Evolutionary conservation across 2,888 invertebrate genomes (phyloP), one percentile per base, ranked within the genome.

Genomic region (Oscheius sp.): DNA sequence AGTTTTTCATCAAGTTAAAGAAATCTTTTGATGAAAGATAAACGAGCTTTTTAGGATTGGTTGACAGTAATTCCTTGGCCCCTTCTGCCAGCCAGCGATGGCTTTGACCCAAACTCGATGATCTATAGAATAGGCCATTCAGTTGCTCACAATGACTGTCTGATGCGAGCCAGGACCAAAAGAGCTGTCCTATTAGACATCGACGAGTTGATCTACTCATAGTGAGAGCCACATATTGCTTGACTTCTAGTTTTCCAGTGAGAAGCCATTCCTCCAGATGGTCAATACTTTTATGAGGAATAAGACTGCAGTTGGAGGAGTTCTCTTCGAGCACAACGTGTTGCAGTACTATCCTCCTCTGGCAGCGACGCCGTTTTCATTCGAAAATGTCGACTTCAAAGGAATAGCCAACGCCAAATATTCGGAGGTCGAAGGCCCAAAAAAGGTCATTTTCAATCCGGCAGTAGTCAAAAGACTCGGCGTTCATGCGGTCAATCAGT

Each of bases 121-220:
- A 68, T 74, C 0, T 80, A 80, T 52, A 69, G 78, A 15, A 69
- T 78, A 27, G 80, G 76, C 6, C 80, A 80, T 45, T 73, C 74
- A 10, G 34, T 78, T 20, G 78, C 80, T 23, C 75, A 74, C 55
- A 80, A 80, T 55, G 66, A 78, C 39, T 80, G 80, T 46, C 48
- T 74, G 12, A 37, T 77, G 42, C 71, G 74, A 45, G 71, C 72
- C 42, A 23, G 17, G 6, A 71, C 76, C 1, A 50, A 68, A 20
- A 52, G 75, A 25, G 76, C 70, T 37, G 75, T 72, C 5, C 57
- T 78, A 27, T 68, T 75, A 0, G 80, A 80, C 71, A 69, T 80
- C 37, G 80, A 80, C 58, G 80, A 80, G 34, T 25, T 55, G 17
- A 55, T 55, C 55, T 55, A 55, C 20, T 33, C 55, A 17, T 15